Evolutionary conservation across 2,797 vertebrate genomes (phyloP).

Genomic region (Sebastes baramenuke): DNA sequence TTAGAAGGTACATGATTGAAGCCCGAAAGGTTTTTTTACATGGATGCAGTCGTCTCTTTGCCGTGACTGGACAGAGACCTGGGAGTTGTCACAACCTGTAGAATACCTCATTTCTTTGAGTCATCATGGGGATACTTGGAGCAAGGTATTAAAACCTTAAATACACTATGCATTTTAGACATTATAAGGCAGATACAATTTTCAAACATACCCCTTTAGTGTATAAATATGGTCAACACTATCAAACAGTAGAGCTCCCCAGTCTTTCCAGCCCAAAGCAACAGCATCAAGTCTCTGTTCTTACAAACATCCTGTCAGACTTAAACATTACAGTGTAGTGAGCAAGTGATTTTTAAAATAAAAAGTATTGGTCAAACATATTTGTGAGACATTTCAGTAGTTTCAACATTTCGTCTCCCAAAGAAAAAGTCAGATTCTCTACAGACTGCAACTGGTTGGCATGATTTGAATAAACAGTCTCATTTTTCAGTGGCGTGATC

Average conservation of each 20-base stretch:
- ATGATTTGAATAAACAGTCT: slow-evolving; percentile 45
- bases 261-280: slow-evolving; percentile 24
- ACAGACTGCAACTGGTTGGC: slow-evolving; percentile 10
- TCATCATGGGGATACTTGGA: slow-evolving; percentile 18
- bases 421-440: slow-evolving; percentile 14
- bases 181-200: slow-evolving; percentile 45
- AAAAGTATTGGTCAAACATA: slow-evolving; percentile 28
- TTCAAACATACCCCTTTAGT: slow-evolving; percentile 12
- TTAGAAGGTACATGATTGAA: slow-evolving; percentile 77
- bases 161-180: slow-evolving; percentile 22
- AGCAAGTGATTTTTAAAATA: slow-evolving; percentile 27
- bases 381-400: slow-evolving; percentile 57
- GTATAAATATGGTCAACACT: slow-evolving; percentile 31
- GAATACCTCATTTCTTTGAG: slow-evolving; percentile 8
- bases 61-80: slow-evolving; percentile 25
- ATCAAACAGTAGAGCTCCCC: slow-evolving; percentile 20
- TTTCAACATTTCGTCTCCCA: slow-evolving; percentile 31
- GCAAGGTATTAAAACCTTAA: slow-evolving; percentile 14
- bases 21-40: slow-evolving; percentile 71
- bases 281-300: slow-evolving; percentile 46
- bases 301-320: slow-evolving; percentile 30
- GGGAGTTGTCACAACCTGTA: slow-evolving; percentile 26
- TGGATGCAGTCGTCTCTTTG: slow-evolving; percentile 47
- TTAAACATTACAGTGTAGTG: slow-evolving; percentile 41
- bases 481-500: slow-evolving; percentile 34